Base-by-base conservation (phyloP, 2,797 vertebrate species). In the Anguilla marmorata region DNA sequence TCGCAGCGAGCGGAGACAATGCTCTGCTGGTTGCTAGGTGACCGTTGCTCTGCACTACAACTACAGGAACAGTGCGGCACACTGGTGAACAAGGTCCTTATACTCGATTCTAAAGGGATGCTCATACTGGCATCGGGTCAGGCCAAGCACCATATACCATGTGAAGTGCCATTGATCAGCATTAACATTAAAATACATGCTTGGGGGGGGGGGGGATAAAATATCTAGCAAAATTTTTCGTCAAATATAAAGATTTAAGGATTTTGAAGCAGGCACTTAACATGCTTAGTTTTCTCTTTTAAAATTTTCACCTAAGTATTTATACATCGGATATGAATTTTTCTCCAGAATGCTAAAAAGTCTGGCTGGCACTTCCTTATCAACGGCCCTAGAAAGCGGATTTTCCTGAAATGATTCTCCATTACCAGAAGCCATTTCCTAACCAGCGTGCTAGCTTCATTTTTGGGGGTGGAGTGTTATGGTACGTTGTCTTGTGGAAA, bases 11-110 rank as follows among this genome's bases (percentile, higher is more conserved):
- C 91, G 50, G 91, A 93, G 93, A 92, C 93, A 93, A 92, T 94
- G 93, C 94, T 87, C 79, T 92, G 91, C 89, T 54, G 90, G 97
- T 98, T 97, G 97, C 97, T 94, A 96, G 92, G 97, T 95, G 91
- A 97, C 95, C 16, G 96, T 96, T 97, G 95, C 97, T 3, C 90
- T 89, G 94, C 72, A 95, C 94, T 95, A 96, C 94, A 88, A 92
- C 94, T 94, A 94, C 92, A 92, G 91, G 89, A 92, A 90, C 94
- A 93, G 3, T 93, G 91, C 89, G 60, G 87, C 90, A 91, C 66
- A 60, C 85, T 90, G 82, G 30, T 41, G 9, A 79, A 41, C 45
- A 85, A 85, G 84, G 37, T 79, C 45, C 63, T 84, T 58, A 58
- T 85, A 80, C 85, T 58, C 45, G 33, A 86, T 66, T 85, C 60